Evolutionary conservation across 1,140 invertebrate species (phyloP), one percentile per base, ranked within the genome.

Genomic region (Kradibia gibbosae): DNA sequence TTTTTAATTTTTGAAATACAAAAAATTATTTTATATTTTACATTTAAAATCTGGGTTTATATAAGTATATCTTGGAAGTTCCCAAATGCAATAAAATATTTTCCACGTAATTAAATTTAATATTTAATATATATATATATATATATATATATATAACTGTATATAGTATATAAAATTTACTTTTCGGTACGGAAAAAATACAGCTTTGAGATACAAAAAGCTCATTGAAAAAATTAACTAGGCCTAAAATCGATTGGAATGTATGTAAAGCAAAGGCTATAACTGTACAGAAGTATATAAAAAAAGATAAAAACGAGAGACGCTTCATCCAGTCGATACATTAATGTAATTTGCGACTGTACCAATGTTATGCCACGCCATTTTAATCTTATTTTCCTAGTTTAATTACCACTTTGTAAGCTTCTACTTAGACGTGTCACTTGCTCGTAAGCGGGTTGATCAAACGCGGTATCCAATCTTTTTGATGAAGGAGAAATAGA

Each of bases 341-440:
- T 80, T 55, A 55, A 28, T 8, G 67, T 45, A 34, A 39, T 10
- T n/a, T 17, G 34, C 13, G 3, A 17, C 11, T 20, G 57, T 25
- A 22, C 1, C 28, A 7, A 70, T 25, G 10, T 53, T 28, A 48
- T 39, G 36, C 36, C 53, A 48, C 39, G 65, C 36, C 74, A 77
- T 82, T 77, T 76, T 82, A 82, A 82, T 82, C 74, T 67, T 39
- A 50, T 77, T 77, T 31, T 15, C 28, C 53, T 28, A 77, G 73
- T 82, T 82, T 82, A 82, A 82, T 82, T 82, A 77, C 50, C 74
- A 31, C 39, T 60, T 53, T 50, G 60, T 76, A 81, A 82, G 80
- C 65, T 50, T 55, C n/a, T 71, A 76, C 62, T 81, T 81, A 67
- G 53, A 50, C 45, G 57, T 75, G 79, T 80, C 79, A 53, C 36